A percentile compares a stretch with the other conserved stretches of the same genome.
Evolutionary conservation across 2,888 invertebrate species (phyloP).

Genomic region (Osmoderma eremita): DNA sequence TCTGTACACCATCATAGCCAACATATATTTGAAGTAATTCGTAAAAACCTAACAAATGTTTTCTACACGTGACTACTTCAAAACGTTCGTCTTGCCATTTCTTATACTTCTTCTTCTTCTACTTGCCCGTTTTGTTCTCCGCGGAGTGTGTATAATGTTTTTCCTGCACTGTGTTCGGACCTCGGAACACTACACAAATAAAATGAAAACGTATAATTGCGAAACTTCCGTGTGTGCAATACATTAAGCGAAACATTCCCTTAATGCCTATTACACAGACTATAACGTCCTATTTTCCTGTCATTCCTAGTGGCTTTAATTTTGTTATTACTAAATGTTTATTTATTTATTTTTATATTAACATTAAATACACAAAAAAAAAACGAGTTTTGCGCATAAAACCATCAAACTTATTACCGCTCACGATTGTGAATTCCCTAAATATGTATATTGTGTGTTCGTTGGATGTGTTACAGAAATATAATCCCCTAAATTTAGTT

Average conservation of each 20-base stretch:
- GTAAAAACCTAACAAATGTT: conserved; percentile 41
- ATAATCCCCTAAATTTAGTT: too few species aligned
- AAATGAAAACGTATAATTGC: conserved; percentile 6
- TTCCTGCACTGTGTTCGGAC: neutral
- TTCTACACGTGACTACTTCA: conserved; percentile 38
- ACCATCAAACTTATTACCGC: too few species aligned
- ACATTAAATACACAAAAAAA: too few species aligned
- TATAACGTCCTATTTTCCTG: too few species aligned
- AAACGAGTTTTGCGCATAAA: too few species aligned
- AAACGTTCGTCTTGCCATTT: conserved; percentile 14
- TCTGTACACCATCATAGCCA: conserved; percentile 21
- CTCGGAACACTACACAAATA: neutral
- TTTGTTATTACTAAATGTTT: too few species aligned
- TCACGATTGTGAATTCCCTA: too few species aligned
- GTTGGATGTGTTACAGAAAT: too few species aligned
- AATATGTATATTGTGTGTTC: too few species aligned
- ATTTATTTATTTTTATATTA: too few species aligned
- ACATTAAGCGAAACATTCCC: conserved; percentile 1
- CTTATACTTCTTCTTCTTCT: conserved; percentile 8
- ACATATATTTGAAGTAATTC: conserved; percentile 36
- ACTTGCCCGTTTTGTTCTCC: conserved; percentile 5
- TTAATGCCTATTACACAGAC: conserved; percentile 3
- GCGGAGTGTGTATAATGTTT: neutral
- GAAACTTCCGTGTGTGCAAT: neutral
- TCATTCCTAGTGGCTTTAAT: too few species aligned